Evolutionary conservation across 2,888 invertebrate genomes (phyloP), one percentile per base, ranked within the genome.

Genomic region (Argyra leucocephala): DNA sequence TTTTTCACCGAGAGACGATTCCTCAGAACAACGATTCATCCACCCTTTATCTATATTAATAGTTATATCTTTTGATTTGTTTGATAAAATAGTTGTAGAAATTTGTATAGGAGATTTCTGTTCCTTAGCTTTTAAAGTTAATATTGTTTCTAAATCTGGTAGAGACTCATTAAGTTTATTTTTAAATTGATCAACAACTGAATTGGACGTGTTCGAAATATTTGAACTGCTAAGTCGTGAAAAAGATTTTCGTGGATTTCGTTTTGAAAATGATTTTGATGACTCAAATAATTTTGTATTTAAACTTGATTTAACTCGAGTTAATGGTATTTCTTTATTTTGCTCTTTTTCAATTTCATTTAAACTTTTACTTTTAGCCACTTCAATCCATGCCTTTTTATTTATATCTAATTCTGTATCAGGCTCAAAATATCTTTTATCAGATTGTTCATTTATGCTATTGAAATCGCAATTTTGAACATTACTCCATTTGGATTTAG

Each of bases 231-330:
- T 68, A 2, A 69, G 68, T 3, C 73, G 71, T 23, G 83, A 82
- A 6, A 84, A 71, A 0, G 85, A 83, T 76, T 91, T 92, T 71
- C 90, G 83, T 1, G 91, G 91, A 80, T 91, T 91, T 71, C 91
- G 82, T 72, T 89, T 85, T 6, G 84, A 83, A 76, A 91, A 88
- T 70, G 83, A 87, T 23, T 84, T 82, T 62, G 84, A 83, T 66
- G 84, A 82, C 31, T 75, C 70, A 78, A 91, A 91, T 67, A 90
- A 79, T 74, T 90, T 89, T 71, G 85, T 84, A 0, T 87, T 76
- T 37, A 81, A 69, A 71, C 75, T 79, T 36, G 72, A 69, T 71
- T 74, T 70, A 61, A 70, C 69, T 57, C 63, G 22, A 18, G 65
- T 31, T 10, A 65, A 15, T 23, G 48, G 69, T 64, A 37, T 70